Evolutionary conservation across 2,888 invertebrate species (phyloP).

Genomic region (Sussaba pulchella): DNA sequence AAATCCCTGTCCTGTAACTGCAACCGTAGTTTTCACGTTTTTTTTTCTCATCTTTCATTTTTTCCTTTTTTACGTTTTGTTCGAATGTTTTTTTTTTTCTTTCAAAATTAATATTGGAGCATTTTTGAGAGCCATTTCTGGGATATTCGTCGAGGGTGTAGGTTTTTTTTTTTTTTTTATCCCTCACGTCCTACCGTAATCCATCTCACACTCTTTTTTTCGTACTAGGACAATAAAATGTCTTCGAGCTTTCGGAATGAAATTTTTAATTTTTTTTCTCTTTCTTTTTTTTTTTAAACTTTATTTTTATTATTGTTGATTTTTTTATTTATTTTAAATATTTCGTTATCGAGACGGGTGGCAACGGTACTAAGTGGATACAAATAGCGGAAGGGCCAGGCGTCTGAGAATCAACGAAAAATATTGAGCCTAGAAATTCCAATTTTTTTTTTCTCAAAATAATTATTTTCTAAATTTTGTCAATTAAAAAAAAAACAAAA

Average conservation of each 20-base stretch:
- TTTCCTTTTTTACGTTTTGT: conserved; percentile 51
- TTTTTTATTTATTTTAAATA: no score
- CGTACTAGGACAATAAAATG: conserved; percentile 43
- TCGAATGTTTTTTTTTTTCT: conserved; percentile 52
- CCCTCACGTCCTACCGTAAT: conserved; percentile 22
- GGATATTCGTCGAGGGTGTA: conserved; percentile 14
- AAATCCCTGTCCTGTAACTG: conserved; percentile 81
- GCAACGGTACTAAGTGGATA: conserved; percentile 38
- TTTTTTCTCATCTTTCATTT: conserved; percentile 29
- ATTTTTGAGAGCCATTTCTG: conserved; percentile 43
- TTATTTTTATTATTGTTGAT: no score
- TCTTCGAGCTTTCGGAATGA: conserved; percentile 59
- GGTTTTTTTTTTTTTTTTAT: not conserved
- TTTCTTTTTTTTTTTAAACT: conserved; percentile 10
- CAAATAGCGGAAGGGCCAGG: conserved; percentile 36
- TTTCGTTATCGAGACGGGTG: conserved; percentile 36
- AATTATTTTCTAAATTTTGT: no score
- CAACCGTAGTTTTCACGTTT: conserved; percentile 79
- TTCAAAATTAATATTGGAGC: conserved; percentile 46
- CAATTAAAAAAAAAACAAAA: not conserved
- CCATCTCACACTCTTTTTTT: conserved; percentile 55
- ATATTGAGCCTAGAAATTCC: not conserved
- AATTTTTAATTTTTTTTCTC: conserved; percentile 37
- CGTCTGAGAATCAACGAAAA: conserved; percentile 14
- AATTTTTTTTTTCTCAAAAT: no score